phyloP scores from a whole-genome alignment of 2,888 invertebrate species.

The Epinotia nisella region DNA sequence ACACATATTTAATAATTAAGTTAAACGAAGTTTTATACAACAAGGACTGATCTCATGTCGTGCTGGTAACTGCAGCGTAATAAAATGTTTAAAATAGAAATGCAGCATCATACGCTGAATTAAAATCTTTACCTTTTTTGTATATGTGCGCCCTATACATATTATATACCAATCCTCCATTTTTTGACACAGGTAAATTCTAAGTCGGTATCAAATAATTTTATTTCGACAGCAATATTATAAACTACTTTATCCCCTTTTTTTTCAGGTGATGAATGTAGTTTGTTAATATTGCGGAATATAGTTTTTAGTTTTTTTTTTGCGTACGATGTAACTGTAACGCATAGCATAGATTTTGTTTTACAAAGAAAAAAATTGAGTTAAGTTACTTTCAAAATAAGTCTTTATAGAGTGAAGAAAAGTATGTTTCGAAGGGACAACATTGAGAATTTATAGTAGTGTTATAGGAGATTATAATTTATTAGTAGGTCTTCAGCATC shows the following conservation, averaged over 20 bases:
- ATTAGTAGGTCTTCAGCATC: too few species aligned
- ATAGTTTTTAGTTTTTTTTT: not conserved
- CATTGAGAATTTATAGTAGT: not conserved
- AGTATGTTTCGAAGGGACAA: not conserved
- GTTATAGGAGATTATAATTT: not conserved
- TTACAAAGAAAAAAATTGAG: not conserved
- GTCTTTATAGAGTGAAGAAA: not conserved
- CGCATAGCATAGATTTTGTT: not conserved
- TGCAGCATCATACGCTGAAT: not conserved
- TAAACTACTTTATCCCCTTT: not conserved
- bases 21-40: constrained; percentile 43
- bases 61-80: not conserved
- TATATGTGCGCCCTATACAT: too few species aligned
- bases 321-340: not conserved
- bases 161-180: not conserved
- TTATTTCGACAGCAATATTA: not conserved
- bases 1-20: constrained; percentile 46
- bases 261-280: not conserved
- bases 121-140: not conserved
- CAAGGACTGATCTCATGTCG: not conserved
- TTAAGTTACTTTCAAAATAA: not conserved
- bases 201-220: not conserved
- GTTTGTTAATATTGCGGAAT: too few species aligned
- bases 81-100: not conserved
- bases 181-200: not conserved